These are phyloP conservation scores for Struthio camelus DNA, from an alignment of 2,113 vertebrate species.

Conservation along the genomic window DNA sequence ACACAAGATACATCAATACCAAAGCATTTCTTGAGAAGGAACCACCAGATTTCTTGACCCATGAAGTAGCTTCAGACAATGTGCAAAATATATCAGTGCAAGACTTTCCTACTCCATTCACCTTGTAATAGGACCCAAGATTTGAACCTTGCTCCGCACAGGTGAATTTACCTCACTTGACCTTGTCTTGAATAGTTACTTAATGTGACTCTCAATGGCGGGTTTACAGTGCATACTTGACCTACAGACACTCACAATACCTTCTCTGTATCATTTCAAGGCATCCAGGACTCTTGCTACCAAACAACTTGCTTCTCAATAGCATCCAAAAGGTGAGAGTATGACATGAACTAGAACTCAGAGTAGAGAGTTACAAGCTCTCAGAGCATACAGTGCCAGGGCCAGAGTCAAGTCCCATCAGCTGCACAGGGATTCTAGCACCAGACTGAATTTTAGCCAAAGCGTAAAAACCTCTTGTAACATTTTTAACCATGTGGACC, in stretches of 20 bases:
- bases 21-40: background rate
- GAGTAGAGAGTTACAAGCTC: background rate
- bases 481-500: background rate
- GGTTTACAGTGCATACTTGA: slow-evolving; percentile 53
- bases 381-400: slow-evolving; percentile 15
- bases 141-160: slow-evolving; percentile 23
- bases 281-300: slow-evolving; percentile 53
- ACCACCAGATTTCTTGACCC: background rate
- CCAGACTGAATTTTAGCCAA: background rate
- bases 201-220: slow-evolving; percentile 10
- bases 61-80: background rate
- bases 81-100: background rate
- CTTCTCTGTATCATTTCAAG: slow-evolving; percentile 61
- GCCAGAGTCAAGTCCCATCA: slow-evolving; percentile 4
- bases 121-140: slow-evolving; percentile 12
- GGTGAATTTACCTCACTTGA: slow-evolving; percentile 52
- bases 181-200: slow-evolving; percentile 38
- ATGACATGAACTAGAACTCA: slow-evolving; percentile 31
- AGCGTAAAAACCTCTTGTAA: background rate
- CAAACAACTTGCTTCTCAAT: slow-evolving; percentile 62
- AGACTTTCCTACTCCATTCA: background rate
- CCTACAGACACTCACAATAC: slow-evolving; percentile 48
- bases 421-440: slow-evolving; percentile 24
- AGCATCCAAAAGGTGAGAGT: slow-evolving; percentile 52
- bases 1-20: background rate